Evolutionary conservation across 1,140 invertebrate genomes (phyloP).

Genomic region (Drosophila funebris): DNA sequence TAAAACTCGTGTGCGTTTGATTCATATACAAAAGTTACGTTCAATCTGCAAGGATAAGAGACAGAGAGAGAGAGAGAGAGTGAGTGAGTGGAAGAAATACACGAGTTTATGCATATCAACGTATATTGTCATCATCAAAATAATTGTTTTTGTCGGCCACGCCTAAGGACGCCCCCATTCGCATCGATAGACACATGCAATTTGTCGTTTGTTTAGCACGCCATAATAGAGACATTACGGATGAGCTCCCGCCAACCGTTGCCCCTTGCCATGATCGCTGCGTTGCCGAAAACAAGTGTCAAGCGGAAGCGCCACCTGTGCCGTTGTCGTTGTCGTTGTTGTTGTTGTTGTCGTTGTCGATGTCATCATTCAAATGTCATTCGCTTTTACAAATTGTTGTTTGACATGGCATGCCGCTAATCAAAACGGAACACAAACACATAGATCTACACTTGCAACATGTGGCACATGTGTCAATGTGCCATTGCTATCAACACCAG

Average conservation of each 20-base stretch:
- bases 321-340: conserved; percentile 22
- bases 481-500: conserved; percentile 18
- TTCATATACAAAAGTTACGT: neutral
- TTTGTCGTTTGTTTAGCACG: conserved; percentile 73
- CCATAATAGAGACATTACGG: conserved; percentile 73
- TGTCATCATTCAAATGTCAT: conserved; percentile 80
- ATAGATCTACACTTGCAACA: conserved; percentile 12
- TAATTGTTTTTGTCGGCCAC: conserved; percentile 18
- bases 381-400: conserved; percentile 71
- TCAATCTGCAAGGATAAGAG: conserved; percentile 8
- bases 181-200: conserved; percentile 46
- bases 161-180: conserved; percentile 19
- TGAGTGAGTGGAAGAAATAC: neutral
- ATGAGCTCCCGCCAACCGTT: no score
- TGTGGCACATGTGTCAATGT: conserved; percentile 25
- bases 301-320: conserved; percentile 72
- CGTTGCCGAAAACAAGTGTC: conserved; percentile 46
- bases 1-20: neutral
- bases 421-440: conserved; percentile 65
- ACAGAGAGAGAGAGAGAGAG: neutral
- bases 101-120: no score
- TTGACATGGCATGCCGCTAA: conserved; percentile 80
- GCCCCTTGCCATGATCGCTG: no score
- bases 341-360: conserved; percentile 23
- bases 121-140: neutral